Evolutionary conservation across 1,140 invertebrate species (phyloP).

Genomic region (Sogatella furcifera): DNA sequence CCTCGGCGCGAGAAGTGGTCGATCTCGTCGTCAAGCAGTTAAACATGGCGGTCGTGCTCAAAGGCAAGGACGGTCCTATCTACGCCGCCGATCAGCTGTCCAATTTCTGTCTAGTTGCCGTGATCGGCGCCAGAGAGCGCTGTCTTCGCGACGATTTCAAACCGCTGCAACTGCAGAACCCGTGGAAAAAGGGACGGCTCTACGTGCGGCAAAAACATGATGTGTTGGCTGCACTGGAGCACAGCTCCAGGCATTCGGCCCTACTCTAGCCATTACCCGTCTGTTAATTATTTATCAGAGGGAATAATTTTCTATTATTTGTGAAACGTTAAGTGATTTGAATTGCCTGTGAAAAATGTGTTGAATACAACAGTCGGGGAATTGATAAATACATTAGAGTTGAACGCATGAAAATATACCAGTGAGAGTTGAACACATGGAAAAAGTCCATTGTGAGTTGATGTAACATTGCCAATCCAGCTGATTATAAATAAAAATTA

Average conservation of each 20-base stretch:
- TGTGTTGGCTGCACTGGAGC: slow-evolving; percentile 74
- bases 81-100: slow-evolving; percentile 66
- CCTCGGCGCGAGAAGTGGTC: slow-evolving; percentile 85
- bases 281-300: too few species aligned
- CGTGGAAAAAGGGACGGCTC: slow-evolving; percentile 85
- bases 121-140: slow-evolving; percentile 82
- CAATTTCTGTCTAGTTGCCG: slow-evolving; percentile 88
- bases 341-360: too few species aligned
- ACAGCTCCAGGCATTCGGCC: slow-evolving; percentile 32
- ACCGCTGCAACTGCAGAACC: slow-evolving; percentile 83
- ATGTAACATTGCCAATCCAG: too few species aligned
- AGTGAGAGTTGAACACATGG: too few species aligned
- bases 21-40: slow-evolving; percentile 88
- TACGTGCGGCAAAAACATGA: slow-evolving; percentile 85
- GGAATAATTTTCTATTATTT: too few species aligned
- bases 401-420: too few species aligned
- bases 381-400: too few species aligned
- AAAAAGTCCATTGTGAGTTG: too few species aligned
- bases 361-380: too few species aligned
- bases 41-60: slow-evolving; percentile 82
- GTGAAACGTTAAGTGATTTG: too few species aligned
- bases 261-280: slow-evolving; percentile 13
- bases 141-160: slow-evolving; percentile 89
- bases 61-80: slow-evolving; percentile 73
- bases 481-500: too few species aligned